These are phyloP conservation scores for roundworm (Caenorhabditis elegans) DNA, from an alignment of 1,140 invertebrate genomes.

Conservation along the genomic window DNA sequence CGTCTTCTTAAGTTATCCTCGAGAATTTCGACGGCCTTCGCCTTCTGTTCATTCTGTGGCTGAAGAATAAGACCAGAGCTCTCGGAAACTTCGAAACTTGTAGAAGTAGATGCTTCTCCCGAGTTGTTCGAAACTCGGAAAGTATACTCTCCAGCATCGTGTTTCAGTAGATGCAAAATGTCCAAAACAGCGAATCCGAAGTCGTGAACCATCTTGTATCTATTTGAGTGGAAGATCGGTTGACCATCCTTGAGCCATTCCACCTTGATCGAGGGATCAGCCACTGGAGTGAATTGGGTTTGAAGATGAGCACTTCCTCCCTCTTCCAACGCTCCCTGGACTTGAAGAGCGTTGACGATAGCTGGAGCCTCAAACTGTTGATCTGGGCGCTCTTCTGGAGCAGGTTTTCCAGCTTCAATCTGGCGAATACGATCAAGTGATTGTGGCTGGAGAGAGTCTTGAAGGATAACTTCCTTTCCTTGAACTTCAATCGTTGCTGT, in stretches of 20 bases:
- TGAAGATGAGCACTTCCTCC: slow-evolving; percentile 89
- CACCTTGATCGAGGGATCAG: slow-evolving; percentile 88
- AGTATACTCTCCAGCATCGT: slow-evolving; percentile 66
- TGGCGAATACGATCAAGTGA: slow-evolving; percentile 89
- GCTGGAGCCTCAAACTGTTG: slow-evolving; percentile 75
- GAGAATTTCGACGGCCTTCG: slow-evolving; percentile 58
- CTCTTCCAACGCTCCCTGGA: slow-evolving; percentile 77
- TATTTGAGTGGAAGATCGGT: slow-evolving; percentile 62
- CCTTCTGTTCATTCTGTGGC: slow-evolving; percentile 57
- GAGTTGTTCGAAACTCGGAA: slow-evolving; percentile 50
- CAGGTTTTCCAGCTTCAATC: slow-evolving; percentile 75
- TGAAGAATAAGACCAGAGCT: slow-evolving; percentile 56
- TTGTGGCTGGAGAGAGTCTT: slow-evolving; percentile 90
- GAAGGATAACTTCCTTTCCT: slow-evolving; percentile 83
- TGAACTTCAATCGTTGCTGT: slow-evolving; percentile 59
- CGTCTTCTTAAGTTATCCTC: slow-evolving; percentile 54
- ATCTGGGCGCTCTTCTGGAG: slow-evolving; percentile 50
- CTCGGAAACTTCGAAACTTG: slow-evolving; percentile 52
- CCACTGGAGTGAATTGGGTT: slow-evolving; percentile 83
- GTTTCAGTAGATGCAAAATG: slow-evolving; percentile 69
- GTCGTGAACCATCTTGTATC: slow-evolving; percentile 68
- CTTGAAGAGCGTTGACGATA: slow-evolving; percentile 84
- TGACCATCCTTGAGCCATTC: slow-evolving; percentile 67
- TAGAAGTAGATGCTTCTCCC: slow-evolving; percentile 57
- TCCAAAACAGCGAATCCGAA: slow-evolving; percentile 70